Evolutionary conservation across 1,140 invertebrate genomes (phyloP).

Genomic region (Drosophila carrolli): DNA sequence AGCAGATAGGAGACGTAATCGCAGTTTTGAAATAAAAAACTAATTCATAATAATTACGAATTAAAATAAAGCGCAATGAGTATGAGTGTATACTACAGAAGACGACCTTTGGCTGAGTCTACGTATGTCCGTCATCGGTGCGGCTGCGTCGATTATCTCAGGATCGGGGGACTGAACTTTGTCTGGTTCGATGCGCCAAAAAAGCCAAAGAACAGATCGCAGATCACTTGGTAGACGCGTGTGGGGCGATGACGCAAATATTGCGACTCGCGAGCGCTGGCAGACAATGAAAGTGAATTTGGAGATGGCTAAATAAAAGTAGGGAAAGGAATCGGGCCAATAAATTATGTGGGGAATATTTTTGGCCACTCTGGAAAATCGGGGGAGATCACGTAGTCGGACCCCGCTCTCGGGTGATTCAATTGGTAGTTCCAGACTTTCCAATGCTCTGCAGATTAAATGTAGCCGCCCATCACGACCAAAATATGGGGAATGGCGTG

Average conservation of each 20-base stretch:
- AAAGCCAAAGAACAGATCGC: conserved; percentile 38
- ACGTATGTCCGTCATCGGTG: conserved; percentile 18
- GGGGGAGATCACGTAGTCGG: neutral
- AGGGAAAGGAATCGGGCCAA: conserved; percentile 15
- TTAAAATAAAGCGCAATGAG: conserved; percentile 44
- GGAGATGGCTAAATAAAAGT: neutral
- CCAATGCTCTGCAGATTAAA: conserved; percentile 7
- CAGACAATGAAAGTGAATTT: conserved; percentile 10
- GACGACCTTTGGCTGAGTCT: conserved; percentile 26
- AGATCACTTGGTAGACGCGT: conserved; percentile 76
- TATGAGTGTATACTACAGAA: neutral
- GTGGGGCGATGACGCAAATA: conserved; percentile 68
- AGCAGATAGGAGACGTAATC: conserved; percentile 11
- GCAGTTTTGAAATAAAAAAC: conserved; percentile 3
- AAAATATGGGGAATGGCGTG: conserved; percentile 33
- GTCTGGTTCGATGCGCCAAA: conserved; percentile 61
- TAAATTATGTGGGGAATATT: conserved; percentile 30
- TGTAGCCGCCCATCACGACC: conserved; percentile 28
- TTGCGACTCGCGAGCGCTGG: conserved; percentile 53
- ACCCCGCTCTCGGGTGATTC: conserved; percentile 21
- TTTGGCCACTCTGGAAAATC: neutral
- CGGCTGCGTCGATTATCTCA: conserved; percentile 13
- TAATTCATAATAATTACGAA: conserved; percentile 44
- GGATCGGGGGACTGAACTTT: conserved; percentile 36
- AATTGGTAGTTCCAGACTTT: conserved; percentile 17